These are phyloP conservation scores for Coleophora deauratella DNA, from an alignment of 2,888 invertebrate species.

Conservation along the genomic window DNA sequence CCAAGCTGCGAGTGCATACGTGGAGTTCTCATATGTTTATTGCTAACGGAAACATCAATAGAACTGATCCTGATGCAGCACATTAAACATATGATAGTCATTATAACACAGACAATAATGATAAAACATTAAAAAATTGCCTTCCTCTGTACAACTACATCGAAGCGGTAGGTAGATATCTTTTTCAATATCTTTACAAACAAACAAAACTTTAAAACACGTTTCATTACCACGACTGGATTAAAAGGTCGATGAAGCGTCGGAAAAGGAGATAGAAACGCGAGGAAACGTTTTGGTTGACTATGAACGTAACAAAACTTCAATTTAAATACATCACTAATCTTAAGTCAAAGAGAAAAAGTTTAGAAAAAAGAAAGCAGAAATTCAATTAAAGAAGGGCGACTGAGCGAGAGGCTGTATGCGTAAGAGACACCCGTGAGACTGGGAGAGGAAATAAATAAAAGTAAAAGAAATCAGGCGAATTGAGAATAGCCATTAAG, in stretches of 20 bases:
- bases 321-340: slow-evolving; percentile 71
- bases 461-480: slow-evolving; percentile 65
- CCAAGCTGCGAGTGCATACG: slow-evolving; percentile 27
- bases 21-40: slow-evolving; percentile 46
- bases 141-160: too few relatives aligned
- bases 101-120: slow-evolving; percentile 41
- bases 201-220: too few relatives aligned
- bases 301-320: slow-evolving; percentile 67
- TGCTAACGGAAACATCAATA: slow-evolving; percentile 57
- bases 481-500: slow-evolving; percentile 72
- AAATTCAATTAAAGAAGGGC: slow-evolving; percentile 65
- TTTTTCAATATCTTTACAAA: too few relatives aligned
- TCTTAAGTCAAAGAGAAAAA: slow-evolving; percentile 71
- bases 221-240: slow-evolving; percentile 49
- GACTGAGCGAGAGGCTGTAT: slow-evolving; percentile 35
- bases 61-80: slow-evolving; percentile 33
- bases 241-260: slow-evolving; percentile 51
- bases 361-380: slow-evolving; percentile 63
- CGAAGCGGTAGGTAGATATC: too few relatives aligned
- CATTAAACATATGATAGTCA: slow-evolving; percentile 53
- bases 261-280: slow-evolving; percentile 27
- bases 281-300: slow-evolving; percentile 30
- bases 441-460: slow-evolving; percentile 56
- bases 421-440: slow-evolving; percentile 31
- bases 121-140: slow-evolving; percentile 4